Percentiles rank a stretch among this genome's conserved stretches.
phyloP scores from a whole-genome alignment of 2,888 invertebrate species.

The Platycheirus rosarum region DNA sequence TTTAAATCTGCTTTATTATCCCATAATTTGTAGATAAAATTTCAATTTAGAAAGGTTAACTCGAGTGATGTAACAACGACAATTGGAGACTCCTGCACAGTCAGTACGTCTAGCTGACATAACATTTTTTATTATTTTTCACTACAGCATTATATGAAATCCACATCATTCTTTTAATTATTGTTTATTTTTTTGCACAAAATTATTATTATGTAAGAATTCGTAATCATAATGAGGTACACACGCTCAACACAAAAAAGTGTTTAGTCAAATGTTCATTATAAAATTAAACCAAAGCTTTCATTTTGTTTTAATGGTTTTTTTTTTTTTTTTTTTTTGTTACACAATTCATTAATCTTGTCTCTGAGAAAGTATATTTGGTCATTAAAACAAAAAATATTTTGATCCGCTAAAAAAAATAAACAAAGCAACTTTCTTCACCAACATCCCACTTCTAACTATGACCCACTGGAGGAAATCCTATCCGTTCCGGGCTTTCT shows the following conservation, averaged over 20 bases:
- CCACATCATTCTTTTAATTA: not conserved
- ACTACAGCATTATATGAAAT: not conserved
- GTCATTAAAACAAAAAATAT: not conserved
- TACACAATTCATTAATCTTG: slow-evolving; percentile 1
- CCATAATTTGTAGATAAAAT: too few relatives aligned
- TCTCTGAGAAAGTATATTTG: slow-evolving; percentile 2
- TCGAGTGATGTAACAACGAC: too few relatives aligned
- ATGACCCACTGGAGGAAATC: too few relatives aligned
- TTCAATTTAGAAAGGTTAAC: too few relatives aligned
- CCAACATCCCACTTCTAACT: not conserved
- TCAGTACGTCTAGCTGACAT: too few relatives aligned
- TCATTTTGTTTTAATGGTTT: too few relatives aligned
- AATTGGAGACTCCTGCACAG: too few relatives aligned
- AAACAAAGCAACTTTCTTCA: not conserved
- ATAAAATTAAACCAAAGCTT: too few relatives aligned
- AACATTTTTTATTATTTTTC: too few relatives aligned
- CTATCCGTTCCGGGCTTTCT: too few relatives aligned
- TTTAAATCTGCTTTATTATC: too few relatives aligned
- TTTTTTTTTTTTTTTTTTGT: not conserved
- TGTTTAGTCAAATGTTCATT: not conserved
- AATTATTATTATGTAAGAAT: not conserved
- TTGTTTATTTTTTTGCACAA: not conserved
- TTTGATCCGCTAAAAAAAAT: not conserved
- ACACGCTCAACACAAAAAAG: not conserved
- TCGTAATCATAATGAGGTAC: not conserved